Evolutionary conservation across 2,797 vertebrate species (phyloP).

Genomic region (Eospalax fontanierii): DNA sequence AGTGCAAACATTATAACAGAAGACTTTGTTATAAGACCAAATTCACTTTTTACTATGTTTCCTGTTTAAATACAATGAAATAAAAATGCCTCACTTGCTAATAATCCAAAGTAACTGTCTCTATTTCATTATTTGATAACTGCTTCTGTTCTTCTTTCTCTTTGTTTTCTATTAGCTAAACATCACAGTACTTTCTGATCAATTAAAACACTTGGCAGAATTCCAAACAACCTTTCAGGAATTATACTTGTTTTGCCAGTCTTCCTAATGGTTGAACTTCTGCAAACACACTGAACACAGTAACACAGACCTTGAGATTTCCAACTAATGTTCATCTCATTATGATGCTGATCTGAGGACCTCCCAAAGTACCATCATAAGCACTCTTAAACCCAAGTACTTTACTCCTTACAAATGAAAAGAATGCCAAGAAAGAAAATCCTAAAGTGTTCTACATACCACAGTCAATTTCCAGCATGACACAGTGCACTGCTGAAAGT

Average conservation of each 20-base stretch:
- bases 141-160: background rate
- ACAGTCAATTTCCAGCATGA: constrained; percentile 6
- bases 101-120: constrained; percentile 29
- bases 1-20: background rate
- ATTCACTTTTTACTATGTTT: constrained; percentile 7
- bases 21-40: constrained; percentile 34
- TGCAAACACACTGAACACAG: background rate
- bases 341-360: constrained; percentile 25
- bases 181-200: background rate
- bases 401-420: background rate
- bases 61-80: no score
- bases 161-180: constrained; percentile 50
- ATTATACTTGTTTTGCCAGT: background rate
- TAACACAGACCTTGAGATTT: background rate
- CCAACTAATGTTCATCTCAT: constrained; percentile 21
- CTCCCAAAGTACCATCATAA: background rate
- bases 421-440: background rate
- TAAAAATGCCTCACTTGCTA: background rate
- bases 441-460: background rate
- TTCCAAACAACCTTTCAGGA: constrained; percentile 45
- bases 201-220: constrained; percentile 30
- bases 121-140: constrained; percentile 26
- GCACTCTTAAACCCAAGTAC: constrained; percentile 18
- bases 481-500: background rate
- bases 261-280: background rate